A percentile compares a stretch with the other conserved stretches of the same genome.
phyloP scores from a whole-genome alignment of 2,888 invertebrate genomes.

The Drosophila infuscata region DNA sequence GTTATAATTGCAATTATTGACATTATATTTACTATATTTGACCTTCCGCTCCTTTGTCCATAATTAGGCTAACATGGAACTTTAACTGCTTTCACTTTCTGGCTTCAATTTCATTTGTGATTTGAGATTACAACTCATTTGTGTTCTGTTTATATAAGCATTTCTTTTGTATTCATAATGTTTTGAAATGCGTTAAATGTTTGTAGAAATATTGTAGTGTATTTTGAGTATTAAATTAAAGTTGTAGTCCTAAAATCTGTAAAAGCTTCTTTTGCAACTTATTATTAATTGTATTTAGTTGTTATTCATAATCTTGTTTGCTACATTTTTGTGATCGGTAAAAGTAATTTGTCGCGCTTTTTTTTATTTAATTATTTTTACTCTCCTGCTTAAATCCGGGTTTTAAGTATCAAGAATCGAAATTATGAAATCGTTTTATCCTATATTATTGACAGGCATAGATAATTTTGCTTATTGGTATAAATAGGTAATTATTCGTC shows the following conservation, averaged over 20 bases:
- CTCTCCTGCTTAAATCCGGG: slow-evolving; percentile 74
- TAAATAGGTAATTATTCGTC: too few species aligned
- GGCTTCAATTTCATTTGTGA: not conserved
- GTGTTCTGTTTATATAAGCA: slow-evolving; percentile 5
- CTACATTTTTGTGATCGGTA: slow-evolving; percentile 60
- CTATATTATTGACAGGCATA: not conserved
- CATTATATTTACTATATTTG: slow-evolving; percentile 28
- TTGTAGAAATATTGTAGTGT: too few species aligned
- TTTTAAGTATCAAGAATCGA: slow-evolving; percentile 67
- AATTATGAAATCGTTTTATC: not conserved
- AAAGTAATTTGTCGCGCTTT: slow-evolving; percentile 73
- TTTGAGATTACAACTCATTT: not conserved
- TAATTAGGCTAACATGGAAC: not conserved
- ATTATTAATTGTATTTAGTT: not conserved
- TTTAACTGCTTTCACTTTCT: not conserved
- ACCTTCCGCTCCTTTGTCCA: not conserved
- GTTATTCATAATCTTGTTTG: slow-evolving; percentile 18
- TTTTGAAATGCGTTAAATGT: too few species aligned
- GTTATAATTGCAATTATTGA: slow-evolving; percentile 67
- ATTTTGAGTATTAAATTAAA: not conserved
- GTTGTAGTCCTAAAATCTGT: not conserved
- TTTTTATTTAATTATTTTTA: slow-evolving; percentile 40
- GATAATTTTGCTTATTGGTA: not conserved
- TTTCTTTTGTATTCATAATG: not conserved
- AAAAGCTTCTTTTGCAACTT: not conserved